These are phyloP conservation scores for Eumaeus atala DNA, from an alignment of 1,140 invertebrate species.

Conservation along the genomic window DNA sequence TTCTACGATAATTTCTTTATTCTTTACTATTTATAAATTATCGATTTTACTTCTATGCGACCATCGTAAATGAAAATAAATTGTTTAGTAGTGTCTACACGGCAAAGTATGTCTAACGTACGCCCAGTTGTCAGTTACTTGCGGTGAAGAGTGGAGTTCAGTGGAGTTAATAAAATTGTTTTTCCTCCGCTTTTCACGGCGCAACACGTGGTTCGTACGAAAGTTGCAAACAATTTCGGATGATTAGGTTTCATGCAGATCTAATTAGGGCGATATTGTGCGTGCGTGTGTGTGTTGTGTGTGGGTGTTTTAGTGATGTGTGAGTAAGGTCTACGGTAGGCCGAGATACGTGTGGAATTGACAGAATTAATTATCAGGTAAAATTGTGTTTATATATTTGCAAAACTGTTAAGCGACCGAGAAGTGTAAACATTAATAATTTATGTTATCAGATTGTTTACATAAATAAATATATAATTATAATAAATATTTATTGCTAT, in stretches of 20 bases:
- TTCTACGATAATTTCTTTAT: slow-evolving; percentile 11
- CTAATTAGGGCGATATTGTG: slow-evolving; percentile 8
- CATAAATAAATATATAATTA: too few species aligned
- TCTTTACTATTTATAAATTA: slow-evolving; percentile 15
- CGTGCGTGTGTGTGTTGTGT: slow-evolving; percentile 27
- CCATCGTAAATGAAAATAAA: slow-evolving; percentile 60
- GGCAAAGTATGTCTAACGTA: slow-evolving; percentile 43
- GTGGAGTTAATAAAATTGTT: slow-evolving; percentile 37
- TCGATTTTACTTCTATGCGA: slow-evolving; percentile 45
- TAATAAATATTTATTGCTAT: too few species aligned
- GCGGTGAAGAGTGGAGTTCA: slow-evolving; percentile 46
- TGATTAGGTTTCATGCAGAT: slow-evolving; percentile 26
- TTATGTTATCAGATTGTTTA: too few species aligned
- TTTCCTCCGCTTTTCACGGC: slow-evolving; percentile 31
- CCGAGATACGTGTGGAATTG: neutral
- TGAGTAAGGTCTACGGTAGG: slow-evolving; percentile 15
- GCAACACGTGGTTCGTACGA: slow-evolving; percentile 43
- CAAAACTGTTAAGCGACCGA: too few species aligned
- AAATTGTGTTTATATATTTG: neutral
- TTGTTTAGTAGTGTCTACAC: slow-evolving; percentile 50
- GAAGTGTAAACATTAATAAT: too few species aligned
- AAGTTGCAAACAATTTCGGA: slow-evolving; percentile 33
- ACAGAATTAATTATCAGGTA: slow-evolving; percentile 3
- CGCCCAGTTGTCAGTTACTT: slow-evolving; percentile 61
- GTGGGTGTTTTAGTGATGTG: slow-evolving; percentile 25